Conservation (phyloP, 2,113 vertebrate genomes). For the Phodopus roborovskii region DNA sequence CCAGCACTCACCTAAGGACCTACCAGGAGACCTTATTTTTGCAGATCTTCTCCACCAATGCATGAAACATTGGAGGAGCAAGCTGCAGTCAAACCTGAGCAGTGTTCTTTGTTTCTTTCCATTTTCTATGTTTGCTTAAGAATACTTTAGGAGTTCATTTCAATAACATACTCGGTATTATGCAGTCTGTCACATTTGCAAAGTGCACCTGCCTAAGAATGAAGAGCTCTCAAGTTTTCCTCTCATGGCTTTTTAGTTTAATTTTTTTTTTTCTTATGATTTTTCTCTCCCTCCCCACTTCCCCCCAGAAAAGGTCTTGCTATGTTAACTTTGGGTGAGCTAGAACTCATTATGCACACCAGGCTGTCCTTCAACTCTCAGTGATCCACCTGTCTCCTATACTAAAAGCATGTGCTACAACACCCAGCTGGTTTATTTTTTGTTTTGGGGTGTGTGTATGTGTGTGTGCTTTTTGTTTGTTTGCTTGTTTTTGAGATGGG, state of each 20-base stretch:
- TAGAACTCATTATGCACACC: neutral
- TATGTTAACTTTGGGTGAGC: neutral
- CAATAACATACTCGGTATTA: neutral
- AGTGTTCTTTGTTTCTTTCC: neutral
- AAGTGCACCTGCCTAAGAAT: constrained; percentile 17
- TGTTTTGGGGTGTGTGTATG: too few species aligned
- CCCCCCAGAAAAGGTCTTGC: neutral
- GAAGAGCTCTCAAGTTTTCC: neutral
- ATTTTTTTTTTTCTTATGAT: neutral
- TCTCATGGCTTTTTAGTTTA: neutral
- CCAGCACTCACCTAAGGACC: neutral
- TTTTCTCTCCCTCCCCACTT: too few species aligned
- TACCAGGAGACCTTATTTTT: neutral
- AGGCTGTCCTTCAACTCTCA: neutral
- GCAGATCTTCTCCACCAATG: neutral
- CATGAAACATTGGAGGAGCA: neutral
- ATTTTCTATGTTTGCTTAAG: constrained; percentile 1
- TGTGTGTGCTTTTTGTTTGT: neutral
- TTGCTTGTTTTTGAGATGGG: neutral
- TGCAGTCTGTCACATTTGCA: neutral
- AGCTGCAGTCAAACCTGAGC: neutral
- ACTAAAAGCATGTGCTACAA: neutral
- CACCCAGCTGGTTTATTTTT: neutral
- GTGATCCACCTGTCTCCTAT: neutral
- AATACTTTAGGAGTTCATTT: neutral